Conservation (phyloP, 2,113 vertebrate species). For the Tyto alba region DNA sequence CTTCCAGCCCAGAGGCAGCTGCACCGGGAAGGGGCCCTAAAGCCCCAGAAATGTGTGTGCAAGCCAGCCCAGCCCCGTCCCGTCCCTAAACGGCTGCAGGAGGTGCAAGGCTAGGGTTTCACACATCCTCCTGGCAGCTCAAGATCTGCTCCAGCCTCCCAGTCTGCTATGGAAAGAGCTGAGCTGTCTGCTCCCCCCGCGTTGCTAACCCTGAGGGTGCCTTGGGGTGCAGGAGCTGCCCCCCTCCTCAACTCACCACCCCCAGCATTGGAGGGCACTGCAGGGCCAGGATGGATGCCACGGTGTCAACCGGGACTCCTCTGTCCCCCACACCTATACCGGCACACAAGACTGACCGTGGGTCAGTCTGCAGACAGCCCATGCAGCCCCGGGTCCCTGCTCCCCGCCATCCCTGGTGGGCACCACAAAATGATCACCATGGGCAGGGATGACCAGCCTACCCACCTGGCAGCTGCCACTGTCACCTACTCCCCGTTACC, state of each 20-base stretch:
- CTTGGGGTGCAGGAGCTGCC: background rate
- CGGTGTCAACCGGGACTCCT: background rate
- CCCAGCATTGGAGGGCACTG: background rate
- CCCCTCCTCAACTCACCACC: no score
- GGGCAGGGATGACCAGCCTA: background rate
- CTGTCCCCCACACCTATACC: background rate
- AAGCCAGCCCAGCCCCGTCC: constrained; percentile 8
- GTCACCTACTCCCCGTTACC: fast-evolving
- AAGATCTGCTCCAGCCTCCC: background rate
- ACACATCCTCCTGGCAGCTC: background rate
- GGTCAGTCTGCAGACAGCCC: background rate
- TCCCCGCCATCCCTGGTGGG: background rate
- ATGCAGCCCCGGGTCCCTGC: background rate
- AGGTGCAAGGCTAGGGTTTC: constrained; percentile 19
- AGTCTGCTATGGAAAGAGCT: fast-evolving
- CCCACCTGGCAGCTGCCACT: background rate
- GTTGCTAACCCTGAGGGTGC: fast-evolving
- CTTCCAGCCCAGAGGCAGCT: constrained; percentile 22
- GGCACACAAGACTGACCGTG: background rate
- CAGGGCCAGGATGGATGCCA: background rate
- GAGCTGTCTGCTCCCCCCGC: no score
- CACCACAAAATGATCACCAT: background rate
- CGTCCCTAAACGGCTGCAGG: background rate
- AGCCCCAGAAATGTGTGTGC: background rate
- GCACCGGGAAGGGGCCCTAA: constrained; percentile 9